Conservation (phyloP, 2,113 vertebrate species). For the Oriolus oriolus region DNA sequence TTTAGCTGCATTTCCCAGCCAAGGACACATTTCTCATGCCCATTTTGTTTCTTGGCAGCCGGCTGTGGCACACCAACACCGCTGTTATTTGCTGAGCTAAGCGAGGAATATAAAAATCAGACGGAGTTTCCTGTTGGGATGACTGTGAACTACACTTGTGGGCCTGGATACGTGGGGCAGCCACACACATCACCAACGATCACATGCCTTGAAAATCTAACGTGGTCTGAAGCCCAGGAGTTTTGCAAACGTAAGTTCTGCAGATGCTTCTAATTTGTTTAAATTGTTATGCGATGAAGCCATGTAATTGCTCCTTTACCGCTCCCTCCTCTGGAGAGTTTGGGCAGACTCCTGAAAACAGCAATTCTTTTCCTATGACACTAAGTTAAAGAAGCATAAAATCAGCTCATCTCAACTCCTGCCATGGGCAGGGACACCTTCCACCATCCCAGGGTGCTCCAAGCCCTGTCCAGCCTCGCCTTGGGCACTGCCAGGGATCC, state of each 20-base stretch:
- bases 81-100: constrained; percentile 28
- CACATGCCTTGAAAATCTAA: constrained; percentile 21
- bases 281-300: neutral
- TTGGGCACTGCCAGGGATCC: neutral
- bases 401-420: neutral
- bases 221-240: constrained; percentile 32
- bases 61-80: constrained; percentile 13
- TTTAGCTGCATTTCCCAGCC: neutral
- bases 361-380: neutral
- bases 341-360: neutral
- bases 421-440: neutral
- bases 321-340: neutral
- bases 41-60: constrained; percentile 14
- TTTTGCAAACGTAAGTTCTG: constrained; percentile 43
- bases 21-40: neutral
- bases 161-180: neutral
- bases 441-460: rapidly evolving
- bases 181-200: neutral
- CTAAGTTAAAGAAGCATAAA: neutral
- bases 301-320: neutral
- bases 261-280: neutral
- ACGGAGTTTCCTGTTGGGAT: constrained; percentile 41
- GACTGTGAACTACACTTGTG: constrained; percentile 40
- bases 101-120: neutral
- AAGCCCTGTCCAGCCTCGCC: neutral